phyloP scores from a whole-genome alignment of 2,797 vertebrate species.

The Ataeniobius toweri region DNA sequence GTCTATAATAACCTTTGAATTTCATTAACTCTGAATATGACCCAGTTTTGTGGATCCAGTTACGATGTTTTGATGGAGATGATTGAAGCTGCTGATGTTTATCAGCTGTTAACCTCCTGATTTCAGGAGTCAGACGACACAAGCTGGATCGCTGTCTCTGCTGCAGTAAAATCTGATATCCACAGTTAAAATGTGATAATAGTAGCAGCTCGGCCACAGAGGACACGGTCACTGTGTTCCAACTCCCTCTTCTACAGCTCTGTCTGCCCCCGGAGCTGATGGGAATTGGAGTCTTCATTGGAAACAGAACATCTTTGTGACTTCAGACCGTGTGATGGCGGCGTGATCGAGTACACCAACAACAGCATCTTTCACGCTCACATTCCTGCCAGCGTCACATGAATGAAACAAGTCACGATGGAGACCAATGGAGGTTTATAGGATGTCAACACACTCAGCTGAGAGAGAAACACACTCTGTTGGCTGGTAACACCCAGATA shows the following conservation, averaged over 20 bases:
- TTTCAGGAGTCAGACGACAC: too few relatives aligned
- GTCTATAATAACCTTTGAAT: too few relatives aligned
- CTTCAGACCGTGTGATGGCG: slow-evolving; percentile 71
- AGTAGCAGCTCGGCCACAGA: not conserved
- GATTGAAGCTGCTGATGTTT: not conserved
- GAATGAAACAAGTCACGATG: not conserved
- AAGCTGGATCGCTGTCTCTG: not conserved
- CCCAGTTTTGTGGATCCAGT: not conserved
- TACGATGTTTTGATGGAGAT: not conserved
- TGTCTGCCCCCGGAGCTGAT: slow-evolving; percentile 27
- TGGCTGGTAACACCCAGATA: not conserved
- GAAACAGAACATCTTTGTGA: slow-evolving; percentile 52
- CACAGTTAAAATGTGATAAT: not conserved
- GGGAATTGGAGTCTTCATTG: slow-evolving; percentile 26
- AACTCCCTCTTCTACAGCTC: not conserved
- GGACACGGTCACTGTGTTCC: not conserved
- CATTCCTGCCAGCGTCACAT: slow-evolving; percentile 34
- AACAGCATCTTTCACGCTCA: slow-evolving; percentile 62
- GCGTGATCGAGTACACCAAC: slow-evolving; percentile 66
- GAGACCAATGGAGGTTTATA: not conserved
- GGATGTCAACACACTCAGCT: not conserved
- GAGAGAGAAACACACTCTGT: not conserved
- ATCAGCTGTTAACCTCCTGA: slow-evolving; percentile 6
- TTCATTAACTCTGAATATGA: not conserved
- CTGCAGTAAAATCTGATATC: not conserved